Evolutionary conservation across 2,888 invertebrate genomes (phyloP), one percentile per base, ranked within the genome.

Genomic region (Caenorhabditis sinica): DNA sequence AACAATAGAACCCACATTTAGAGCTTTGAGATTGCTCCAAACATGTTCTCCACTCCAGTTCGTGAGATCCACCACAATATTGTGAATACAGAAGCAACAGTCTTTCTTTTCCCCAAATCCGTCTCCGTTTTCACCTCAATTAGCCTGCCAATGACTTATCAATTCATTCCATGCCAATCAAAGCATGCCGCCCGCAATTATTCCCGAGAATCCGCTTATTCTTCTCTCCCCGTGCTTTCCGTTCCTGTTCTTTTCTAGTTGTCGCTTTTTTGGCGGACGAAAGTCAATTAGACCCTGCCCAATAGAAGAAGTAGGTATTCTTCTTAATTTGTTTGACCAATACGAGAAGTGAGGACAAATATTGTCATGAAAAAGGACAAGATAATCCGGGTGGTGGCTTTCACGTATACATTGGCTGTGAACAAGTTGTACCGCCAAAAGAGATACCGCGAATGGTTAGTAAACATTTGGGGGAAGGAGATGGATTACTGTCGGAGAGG

Each of bases 371-470:
- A 69, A 28, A 53, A 45, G 60, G 45, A 63, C 74, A 43, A 58
- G 75, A 36, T 75, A 69, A 69, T 69, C 69, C 45, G n/a, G 49
- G n/a, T 6, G 40, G 11, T 6, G 40, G 40, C 11, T 13, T 40
- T 23, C 28, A 25, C 51, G 23, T 65, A 40, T 53, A 61, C 45
- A 61, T 45, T 43, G 73, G 28, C 56, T 51, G 73, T 51, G 74
- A 75, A 75, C 75, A 75, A 75, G 75, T 75, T 75, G 75, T 60
- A 58, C 72, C 72, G 60, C 43, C 72, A 60, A 73, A 73, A 73
- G 61, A 51, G 61, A 73, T 56, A 56, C 75, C 75, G 75, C 51
- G 56, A 66, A 75, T 66, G 66, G 65, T 65, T 63, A 33, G 65
- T 45, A 65, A 75, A 75, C 66, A 69, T 53, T 36, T 15, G n/a